Evolutionary conservation across 2,113 vertebrate species (phyloP).

Genomic region (Acanthisitta chloris): DNA sequence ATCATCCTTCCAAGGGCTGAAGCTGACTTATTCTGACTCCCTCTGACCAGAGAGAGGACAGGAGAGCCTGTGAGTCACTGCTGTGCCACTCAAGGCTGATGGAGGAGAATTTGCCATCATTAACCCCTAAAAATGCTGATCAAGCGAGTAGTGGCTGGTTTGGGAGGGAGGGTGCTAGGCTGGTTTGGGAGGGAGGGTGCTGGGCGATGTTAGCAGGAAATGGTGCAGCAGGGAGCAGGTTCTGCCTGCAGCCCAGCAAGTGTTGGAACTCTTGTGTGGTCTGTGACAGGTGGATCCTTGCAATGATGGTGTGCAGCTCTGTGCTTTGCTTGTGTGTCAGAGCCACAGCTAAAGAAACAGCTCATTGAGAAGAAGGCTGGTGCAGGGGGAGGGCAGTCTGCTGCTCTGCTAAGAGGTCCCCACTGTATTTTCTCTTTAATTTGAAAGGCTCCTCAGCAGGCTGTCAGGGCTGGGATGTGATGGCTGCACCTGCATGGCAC

Average conservation of each 20-base stretch:
- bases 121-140: not conserved
- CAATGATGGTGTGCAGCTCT: fast-evolving
- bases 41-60: not conserved
- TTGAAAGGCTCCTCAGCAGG: not conserved
- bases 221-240: not conserved
- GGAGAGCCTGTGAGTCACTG: not conserved
- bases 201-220: fast-evolving
- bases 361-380: not conserved
- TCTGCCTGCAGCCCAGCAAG: not conserved
- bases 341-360: not conserved
- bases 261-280: not conserved
- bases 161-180: not conserved
- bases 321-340: not conserved
- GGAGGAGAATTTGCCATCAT: not conserved
- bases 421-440: not conserved
- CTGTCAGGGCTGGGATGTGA: not conserved
- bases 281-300: not conserved
- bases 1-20: not conserved
- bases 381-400: not conserved
- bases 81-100: not conserved
- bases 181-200: not conserved
- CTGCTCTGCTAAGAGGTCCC: not conserved
- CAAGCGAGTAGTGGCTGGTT: too few relatives aligned
- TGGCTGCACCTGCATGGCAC: not conserved
- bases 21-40: not conserved